Evolutionary conservation across 2,113 vertebrate species (phyloP).

Genomic region (Mobula hypostoma): DNA sequence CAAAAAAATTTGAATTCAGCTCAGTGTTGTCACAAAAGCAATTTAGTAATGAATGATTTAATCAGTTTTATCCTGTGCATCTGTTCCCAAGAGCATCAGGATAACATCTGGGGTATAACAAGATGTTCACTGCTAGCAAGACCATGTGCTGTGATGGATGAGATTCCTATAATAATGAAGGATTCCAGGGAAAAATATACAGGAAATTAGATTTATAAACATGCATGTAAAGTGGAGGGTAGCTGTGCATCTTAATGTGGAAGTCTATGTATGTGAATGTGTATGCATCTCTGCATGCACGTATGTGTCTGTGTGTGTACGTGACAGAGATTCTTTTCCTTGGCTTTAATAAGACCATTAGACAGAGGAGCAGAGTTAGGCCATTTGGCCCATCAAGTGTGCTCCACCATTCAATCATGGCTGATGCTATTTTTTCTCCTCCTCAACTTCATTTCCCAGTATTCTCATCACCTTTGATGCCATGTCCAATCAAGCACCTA

Average conservation of each 20-base stretch:
- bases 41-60: slow-evolving; percentile 20
- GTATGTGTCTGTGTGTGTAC: not conserved
- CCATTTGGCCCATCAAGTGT: too few relatives aligned
- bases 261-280: not conserved
- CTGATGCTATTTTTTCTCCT: too few relatives aligned
- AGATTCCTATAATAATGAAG: slow-evolving; percentile 5
- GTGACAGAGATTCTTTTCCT: not conserved
- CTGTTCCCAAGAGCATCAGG: not conserved
- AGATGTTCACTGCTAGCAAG: not conserved
- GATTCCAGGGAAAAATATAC: not conserved
- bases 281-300: not conserved
- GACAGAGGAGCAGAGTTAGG: too few relatives aligned
- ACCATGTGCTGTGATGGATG: not conserved
- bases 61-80: slow-evolving; percentile 15
- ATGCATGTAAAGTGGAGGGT: not conserved
- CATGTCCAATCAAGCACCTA: too few relatives aligned
- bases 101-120: not conserved
- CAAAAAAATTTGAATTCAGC: not conserved
- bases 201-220: not conserved
- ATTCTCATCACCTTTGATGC: too few relatives aligned
- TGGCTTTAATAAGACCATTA: not conserved
- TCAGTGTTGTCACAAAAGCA: not conserved
- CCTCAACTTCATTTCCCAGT: too few relatives aligned
- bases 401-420: too few relatives aligned
- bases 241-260: not conserved